Base-by-base conservation (phyloP, 2,113 vertebrate genomes). In the Odobenus rosmarus region DNA sequence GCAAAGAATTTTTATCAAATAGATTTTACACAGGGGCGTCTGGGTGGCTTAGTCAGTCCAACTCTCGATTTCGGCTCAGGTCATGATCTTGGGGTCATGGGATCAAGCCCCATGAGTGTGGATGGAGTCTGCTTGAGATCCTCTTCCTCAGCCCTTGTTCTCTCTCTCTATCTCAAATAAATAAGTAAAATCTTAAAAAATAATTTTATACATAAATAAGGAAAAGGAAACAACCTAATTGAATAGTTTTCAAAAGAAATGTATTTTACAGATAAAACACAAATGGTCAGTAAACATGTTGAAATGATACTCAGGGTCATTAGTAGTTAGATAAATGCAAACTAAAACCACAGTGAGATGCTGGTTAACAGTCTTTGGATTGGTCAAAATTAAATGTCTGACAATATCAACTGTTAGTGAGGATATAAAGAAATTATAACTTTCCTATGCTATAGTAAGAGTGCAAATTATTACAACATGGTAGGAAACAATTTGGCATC, bases 281-380 rank as follows among this genome's bases (percentile, higher is more conserved):
- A 88, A 87, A 67, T 85, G 72, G 8, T 36, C 16, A 72, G 46
- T 80, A 72, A 89, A 90, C 71, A 87, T 77, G 71, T 42, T 81
- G 26, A 81, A 89, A 89, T 82, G 42, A 18, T 23, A 85, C 33
- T 86, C 16, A 89, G 51, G 57, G 64, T 88, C n/a, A 83, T 87
- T 64, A 84, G 18, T 84, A 93, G 86, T 79, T 72, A 71, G 26
- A 95, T 64, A 95, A 92, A 92, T 88, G 39, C 33, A 95, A 90
- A 83, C 33, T 53, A 87, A 97, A 95, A 71, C 23, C 24, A 92
- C 46, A 89, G 21, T 42, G 71, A 74, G 19, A 92, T 90, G 8
- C 26, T 72, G 64, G 69, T 86, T 92, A 94, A 92, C 31, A 92
- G 42, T 93, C 16, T 92, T 42, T 13, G 81, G n/a, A 89, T 8